Base-by-base conservation (phyloP, 2,888 invertebrate genomes). In the Uloborus plumipes region DNA sequence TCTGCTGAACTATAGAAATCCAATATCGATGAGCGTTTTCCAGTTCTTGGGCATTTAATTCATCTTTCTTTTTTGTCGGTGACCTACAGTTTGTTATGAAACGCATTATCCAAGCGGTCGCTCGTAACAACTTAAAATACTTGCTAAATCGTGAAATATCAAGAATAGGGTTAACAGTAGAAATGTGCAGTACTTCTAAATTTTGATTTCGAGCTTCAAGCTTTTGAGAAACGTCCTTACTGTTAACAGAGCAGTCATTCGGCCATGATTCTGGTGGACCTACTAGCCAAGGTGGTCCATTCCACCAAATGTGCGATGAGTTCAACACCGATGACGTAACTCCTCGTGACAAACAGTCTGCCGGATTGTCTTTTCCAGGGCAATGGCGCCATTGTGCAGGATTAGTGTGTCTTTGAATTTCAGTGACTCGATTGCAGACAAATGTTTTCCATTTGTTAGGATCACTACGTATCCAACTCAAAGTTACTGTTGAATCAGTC, bases 261-360 rank as follows among this genome's bases (percentile, higher is more conserved):
- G 61, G 61, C 72, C 61, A 72, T 1, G 18, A 16, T 39, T 59
- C 14, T 39, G 20, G 18, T 18, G 14, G 22, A n/a, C 13, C 64
- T n/a, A 18, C 14, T 11, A 16, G 86, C 70, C 84, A 86, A 87
- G 18, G 47, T 0, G 87, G 9, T 87, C 88, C 7, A 81, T 53
- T 85, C 85, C 86, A 87, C 87, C 87, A 0, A 85, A n/a, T 26
- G 2, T 51, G 9, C 16, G 73, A 51, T 1, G 61, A 26, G 11
- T 61, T 15, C 11, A 86, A 66, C 15, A 84, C 75, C 0, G 53
- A 20, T 4, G 81, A 72, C 11, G 71, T n/a, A 18, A 85, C 3
- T n/a, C 87, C 87, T 64, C 87, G 47, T 15, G 86, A 86, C 2
- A 86, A 84, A 11, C 85, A 73, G 76, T 88, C 88, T 6, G 87